Percentiles rank a stretch among this genome's conserved stretches.
These are phyloP conservation scores for Reticulitermes speratus DNA, from an alignment of 1,140 invertebrate species.

Conservation along the genomic window DNA sequence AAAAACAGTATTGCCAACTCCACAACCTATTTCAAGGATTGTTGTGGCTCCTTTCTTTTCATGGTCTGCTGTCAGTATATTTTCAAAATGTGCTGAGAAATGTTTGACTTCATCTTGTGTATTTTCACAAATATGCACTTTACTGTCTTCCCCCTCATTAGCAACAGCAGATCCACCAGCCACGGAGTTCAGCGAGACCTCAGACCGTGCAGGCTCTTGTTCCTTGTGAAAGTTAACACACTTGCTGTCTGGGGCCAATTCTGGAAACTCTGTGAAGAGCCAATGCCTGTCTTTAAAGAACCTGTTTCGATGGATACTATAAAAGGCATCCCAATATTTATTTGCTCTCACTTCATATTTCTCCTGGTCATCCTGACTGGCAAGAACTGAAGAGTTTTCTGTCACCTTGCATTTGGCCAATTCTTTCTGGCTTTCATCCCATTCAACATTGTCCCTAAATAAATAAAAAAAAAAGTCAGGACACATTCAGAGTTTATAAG, in stretches of 20 bases:
- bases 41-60: background rate
- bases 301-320: conserved; percentile 87
- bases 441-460: conserved; percentile 90
- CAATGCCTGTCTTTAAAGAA: conserved; percentile 99
- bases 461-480: too few relatives aligned
- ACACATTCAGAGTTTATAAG: too few relatives aligned
- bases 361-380: conserved; percentile 62
- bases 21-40: conserved; percentile 92
- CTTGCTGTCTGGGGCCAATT: conserved; percentile 61
- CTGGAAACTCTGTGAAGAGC: conserved; percentile 97
- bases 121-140: too few relatives aligned
- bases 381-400: conserved; percentile 68
- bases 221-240: background rate
- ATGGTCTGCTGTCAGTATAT: background rate
- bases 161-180: conserved; percentile 36
- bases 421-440: conserved; percentile 80
- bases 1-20: conserved; percentile 96
- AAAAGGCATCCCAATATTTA: conserved; percentile 93
- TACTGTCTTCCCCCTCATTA: conserved; percentile 36
- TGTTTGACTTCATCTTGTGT: conserved; percentile 44
- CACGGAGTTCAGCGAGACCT: background rate
- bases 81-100: conserved; percentile 23
- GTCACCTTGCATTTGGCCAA: conserved; percentile 71
- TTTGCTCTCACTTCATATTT: conserved; percentile 77
- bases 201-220: background rate